A percentile compares a stretch with the other conserved stretches of the same genome.
phyloP scores from a whole-genome alignment of 92 coral and sea anemone genomes.

The Heteractis magnifica region DNA sequence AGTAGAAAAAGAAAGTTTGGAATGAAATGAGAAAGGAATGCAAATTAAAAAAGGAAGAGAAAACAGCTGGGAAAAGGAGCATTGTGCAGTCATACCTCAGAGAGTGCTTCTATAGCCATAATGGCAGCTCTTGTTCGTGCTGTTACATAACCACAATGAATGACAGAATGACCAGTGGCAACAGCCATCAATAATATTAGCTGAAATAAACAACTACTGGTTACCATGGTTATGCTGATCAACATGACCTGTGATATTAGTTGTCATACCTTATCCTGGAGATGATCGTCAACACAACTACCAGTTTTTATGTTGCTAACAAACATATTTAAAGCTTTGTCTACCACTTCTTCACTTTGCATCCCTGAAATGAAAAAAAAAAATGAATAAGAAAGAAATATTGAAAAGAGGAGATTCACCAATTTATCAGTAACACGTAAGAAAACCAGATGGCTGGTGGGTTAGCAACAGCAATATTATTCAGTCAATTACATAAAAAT shows the following conservation, averaged over 20 bases:
- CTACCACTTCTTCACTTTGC: slow-evolving; percentile 65
- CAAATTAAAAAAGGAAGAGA: background rate
- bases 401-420: background rate
- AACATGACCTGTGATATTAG: background rate
- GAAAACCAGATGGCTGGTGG: too few relatives aligned
- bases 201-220: slow-evolving; percentile 22
- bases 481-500: background rate
- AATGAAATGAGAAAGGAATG: background rate
- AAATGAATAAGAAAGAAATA: background rate
- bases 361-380: slow-evolving; percentile 49
- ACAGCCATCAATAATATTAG: slow-evolving; percentile 79
- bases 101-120: slow-evolving; percentile 58
- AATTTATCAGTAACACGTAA: too few relatives aligned
- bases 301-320: slow-evolving; percentile 57
- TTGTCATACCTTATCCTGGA: slow-evolving; percentile 86
- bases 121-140: slow-evolving; percentile 72
- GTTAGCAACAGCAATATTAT: too few relatives aligned
- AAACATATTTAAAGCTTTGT: slow-evolving; percentile 64
- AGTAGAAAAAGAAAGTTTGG: background rate
- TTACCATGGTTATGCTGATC: background rate
- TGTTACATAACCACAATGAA: slow-evolving; percentile 65
- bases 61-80: background rate
- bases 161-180: slow-evolving; percentile 72
- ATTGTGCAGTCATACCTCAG: slow-evolving; percentile 41
- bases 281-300: slow-evolving; percentile 66